A percentile compares a stretch with the other conserved stretches of the same genome.
These are phyloP conservation scores for Amazona finschi DNA, from an alignment of 2,797 vertebrate species.

Conservation along the genomic window DNA sequence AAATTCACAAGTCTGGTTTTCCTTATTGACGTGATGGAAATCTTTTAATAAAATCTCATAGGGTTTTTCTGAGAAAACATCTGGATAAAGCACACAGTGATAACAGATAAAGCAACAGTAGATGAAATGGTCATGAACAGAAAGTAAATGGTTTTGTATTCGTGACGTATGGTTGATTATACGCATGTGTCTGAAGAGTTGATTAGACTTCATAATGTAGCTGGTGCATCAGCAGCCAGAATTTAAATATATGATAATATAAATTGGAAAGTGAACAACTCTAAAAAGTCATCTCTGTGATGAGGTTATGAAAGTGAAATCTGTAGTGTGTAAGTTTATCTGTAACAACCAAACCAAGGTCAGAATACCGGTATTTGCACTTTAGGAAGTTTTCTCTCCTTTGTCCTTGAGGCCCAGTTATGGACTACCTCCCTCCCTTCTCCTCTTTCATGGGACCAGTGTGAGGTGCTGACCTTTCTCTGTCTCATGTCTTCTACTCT, in stretches of 20 bases:
- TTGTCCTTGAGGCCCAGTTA: neutral
- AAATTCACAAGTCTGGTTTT: neutral
- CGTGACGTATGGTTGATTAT: neutral
- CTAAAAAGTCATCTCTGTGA: neutral
- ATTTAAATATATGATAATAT: constrained; percentile 37
- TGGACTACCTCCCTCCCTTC: accelerated
- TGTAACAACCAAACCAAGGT: neutral
- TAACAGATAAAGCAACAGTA: neutral
- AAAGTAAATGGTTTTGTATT: neutral
- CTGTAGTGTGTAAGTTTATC: neutral
- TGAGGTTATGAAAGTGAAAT: neutral
- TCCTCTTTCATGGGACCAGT: neutral
- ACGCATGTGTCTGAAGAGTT: neutral
- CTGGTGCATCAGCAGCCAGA: neutral
- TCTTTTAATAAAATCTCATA: neutral
- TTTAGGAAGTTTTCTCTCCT: neutral
- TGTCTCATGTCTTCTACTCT: neutral
- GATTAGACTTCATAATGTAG: constrained; percentile 23
- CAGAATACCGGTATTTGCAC: neutral
- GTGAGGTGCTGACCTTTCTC: neutral
- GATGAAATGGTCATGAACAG: neutral
- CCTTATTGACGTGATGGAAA: neutral
- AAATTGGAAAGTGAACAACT: neutral
- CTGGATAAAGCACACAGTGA: neutral
- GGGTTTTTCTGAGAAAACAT: neutral